Base-by-base conservation (phyloP, 2,888 invertebrate species). In the Hyalella azteca region DNA sequence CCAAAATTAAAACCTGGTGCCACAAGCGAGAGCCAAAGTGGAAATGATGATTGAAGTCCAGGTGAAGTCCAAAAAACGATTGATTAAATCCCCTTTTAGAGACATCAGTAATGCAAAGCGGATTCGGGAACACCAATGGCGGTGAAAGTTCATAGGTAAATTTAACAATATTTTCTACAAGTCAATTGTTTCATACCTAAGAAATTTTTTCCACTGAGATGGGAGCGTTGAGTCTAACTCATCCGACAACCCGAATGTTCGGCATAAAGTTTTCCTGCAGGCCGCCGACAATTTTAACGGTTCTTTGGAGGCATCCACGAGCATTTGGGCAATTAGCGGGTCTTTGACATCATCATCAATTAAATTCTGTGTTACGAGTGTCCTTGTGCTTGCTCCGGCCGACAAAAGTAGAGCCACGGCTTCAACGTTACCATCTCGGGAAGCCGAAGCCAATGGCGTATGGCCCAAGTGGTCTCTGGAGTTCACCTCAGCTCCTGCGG, bases 401-500 rank as follows among this genome's bases (percentile, higher is more conserved):
- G 86, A 84, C 29, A 87, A 82, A 36, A 87, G 85, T 77, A 87
- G 85, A n/a, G 84, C 81, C 1, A 86, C 86, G 11, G 85, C 80
- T 22, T 85, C 82, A 73, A 86, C 77, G 54, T 85, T 81, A 22
- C 86, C 86, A 48, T 86, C 85, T 85, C 86, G 86, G 5, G 86
- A 86, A 66, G 86, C 84, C 85, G 86, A 86, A 81, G 86, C 87
- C 45, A 87, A 81, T 11, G 86, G 86, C 7, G 86, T 85, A 26
- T 85, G 80, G 7, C 85, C 84, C 15, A 84, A 76, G 39, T 81
- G 80, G 79, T 86, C 86, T 41, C 82, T 78, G 45, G 85, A 82
- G 49, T 82, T 80, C 9, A 85, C 82, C 49, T 85, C 81, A 29
- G 86, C 86, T 22, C 86, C 86, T 32, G 81, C 81, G 19, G 82